Conservation (phyloP, 37 sponge, comb jelly and placozoan species). For the Crambe crambe region DNA sequence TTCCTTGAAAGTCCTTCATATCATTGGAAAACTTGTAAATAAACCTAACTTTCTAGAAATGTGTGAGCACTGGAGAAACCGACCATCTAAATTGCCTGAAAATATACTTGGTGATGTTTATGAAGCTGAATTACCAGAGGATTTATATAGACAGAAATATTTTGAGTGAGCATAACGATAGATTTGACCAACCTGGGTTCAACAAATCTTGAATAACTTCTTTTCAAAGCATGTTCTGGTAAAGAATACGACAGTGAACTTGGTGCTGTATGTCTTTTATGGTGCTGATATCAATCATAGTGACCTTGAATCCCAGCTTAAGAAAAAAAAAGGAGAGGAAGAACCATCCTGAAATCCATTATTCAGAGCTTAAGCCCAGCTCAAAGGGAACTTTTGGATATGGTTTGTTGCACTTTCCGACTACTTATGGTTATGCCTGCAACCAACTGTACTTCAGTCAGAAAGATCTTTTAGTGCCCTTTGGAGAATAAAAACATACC, state of each 20-base stretch:
- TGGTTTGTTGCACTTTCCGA: slow-evolving; percentile 61
- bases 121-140: slow-evolving; percentile 17
- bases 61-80: slow-evolving; percentile 5
- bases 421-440: slow-evolving; percentile 69
- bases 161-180: slow-evolving; percentile 52
- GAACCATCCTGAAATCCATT: slow-evolving; percentile 46
- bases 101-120: neutral
- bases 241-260: too few species aligned
- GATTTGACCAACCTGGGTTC: slow-evolving; percentile 73
- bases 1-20: neutral
- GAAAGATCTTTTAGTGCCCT: slow-evolving; percentile 81
- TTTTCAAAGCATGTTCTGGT: slow-evolving; percentile 49
- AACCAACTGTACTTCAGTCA: slow-evolving; percentile 68
- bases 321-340: slow-evolving; percentile 23
- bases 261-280: too few species aligned
- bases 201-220: slow-evolving; percentile 61
- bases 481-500: slow-evolving; percentile 56
- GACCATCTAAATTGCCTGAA: neutral
- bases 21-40: neutral
- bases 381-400: slow-evolving; percentile 5
- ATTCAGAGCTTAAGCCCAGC: slow-evolving; percentile 27
- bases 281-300: slow-evolving; percentile 46
- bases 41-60: neutral
- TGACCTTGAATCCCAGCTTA: slow-evolving; percentile 58
- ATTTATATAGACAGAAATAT: slow-evolving; percentile 40